Percentiles rank a stretch among this genome's conserved stretches.
Conservation (phyloP, 1,140 invertebrate genomes). For the Trissolcus basalis region DNA sequence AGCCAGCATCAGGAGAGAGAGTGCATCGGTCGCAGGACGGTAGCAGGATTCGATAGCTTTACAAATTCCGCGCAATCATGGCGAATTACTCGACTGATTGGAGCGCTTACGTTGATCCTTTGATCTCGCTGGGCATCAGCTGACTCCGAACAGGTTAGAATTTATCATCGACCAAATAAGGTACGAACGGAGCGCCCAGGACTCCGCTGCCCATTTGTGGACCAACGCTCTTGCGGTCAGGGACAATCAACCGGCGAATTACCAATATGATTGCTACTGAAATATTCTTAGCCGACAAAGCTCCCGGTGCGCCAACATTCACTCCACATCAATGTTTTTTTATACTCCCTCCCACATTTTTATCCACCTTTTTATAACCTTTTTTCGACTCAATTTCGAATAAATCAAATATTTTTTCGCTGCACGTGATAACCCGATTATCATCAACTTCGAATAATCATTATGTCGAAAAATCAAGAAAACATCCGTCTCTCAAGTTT, state of each 20-base stretch:
- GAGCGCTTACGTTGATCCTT: constrained; percentile 76
- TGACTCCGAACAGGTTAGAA: constrained; percentile 66
- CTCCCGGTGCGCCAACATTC: constrained; percentile 51
- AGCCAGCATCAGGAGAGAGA: constrained; percentile 8
- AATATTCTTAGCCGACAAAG: constrained; percentile 74
- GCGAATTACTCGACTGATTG: constrained; percentile 76
- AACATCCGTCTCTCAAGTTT: too few relatives aligned
- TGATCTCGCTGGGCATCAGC: constrained; percentile 65
- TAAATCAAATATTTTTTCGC: too few relatives aligned
- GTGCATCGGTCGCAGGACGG: constrained; percentile 45
- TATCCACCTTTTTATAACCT: not conserved
- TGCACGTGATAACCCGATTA: too few relatives aligned
- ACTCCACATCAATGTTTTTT: constrained; percentile 31
- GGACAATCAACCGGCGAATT: constrained; percentile 75
- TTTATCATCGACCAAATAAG: constrained; percentile 75
- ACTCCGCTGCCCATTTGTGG: constrained; percentile 65
- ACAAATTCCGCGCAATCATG: constrained; percentile 69
- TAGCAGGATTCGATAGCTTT: constrained; percentile 59
- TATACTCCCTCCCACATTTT: constrained; percentile 12
- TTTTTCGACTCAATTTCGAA: too few relatives aligned
- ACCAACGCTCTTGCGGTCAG: constrained; percentile 72
- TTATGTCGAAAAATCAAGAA: too few relatives aligned
- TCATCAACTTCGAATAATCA: too few relatives aligned
- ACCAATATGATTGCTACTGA: constrained; percentile 77
- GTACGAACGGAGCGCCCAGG: constrained; percentile 69